Evolutionary conservation across 2,797 vertebrate species (phyloP), one percentile per base, ranked within the genome.

Genomic region (Malacoraja senta): DNA sequence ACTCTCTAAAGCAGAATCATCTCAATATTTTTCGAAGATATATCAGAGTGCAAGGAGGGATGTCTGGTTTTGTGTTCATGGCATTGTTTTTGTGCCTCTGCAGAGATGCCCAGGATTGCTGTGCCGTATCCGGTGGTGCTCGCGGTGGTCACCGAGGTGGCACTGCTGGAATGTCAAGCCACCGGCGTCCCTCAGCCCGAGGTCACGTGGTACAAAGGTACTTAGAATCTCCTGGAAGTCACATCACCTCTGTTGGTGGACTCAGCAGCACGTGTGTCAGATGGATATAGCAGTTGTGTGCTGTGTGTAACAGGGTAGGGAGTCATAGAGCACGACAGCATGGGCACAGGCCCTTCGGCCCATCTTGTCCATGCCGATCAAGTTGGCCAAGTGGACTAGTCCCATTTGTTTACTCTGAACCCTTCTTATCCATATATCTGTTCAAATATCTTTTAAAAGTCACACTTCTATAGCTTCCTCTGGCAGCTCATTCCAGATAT

Each of bases 181-280:
- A 95, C 95, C 0, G 98, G 98, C 17, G 81, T 95, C 0, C 98
- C 98, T 4, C 94, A 95, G 0, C 98, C 98, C 8, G 95, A 95
- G 1, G 35, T 99, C 8, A 94, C 93, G 29, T 99, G 98, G 98
- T 97, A 97, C 95, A 98, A 98, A 98, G 98, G 98, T 98, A 94
- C 17, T 68, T 32, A 19, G 84, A 65, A 0, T 19, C 65, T 65
- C 6, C 84, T 19, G 17, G 63, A 9, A 21, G 2, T n/a, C 8
- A 9, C 13, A 9, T 1, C 17, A 38, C 53, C 12, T 1, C 17
- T 0, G 1, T 68, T 68, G 15, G 58, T n/a, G 15, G 32, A n/a
- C 1, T 29, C 1, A 6, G 4, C 29, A 63, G 26, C 12, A 29
- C 8, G 38, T 58, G 38, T 71, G 44, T 74, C 65, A 92, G 24